Evolutionary conservation across 2,113 vertebrate genomes (phyloP).

Genomic region (Synodontis membranacea): DNA sequence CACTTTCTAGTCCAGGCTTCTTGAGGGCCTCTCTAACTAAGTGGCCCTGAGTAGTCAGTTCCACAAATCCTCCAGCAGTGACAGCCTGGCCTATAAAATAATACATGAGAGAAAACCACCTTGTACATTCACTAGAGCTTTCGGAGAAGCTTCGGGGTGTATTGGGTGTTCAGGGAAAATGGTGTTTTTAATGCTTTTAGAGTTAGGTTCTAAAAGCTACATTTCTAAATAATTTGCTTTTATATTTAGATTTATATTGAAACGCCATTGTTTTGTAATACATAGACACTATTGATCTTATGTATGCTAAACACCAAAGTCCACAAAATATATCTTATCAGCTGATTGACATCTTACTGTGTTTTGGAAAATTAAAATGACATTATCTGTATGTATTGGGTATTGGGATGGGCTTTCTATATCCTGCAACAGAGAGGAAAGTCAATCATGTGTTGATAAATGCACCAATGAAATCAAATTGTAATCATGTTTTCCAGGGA

Average conservation of each 20-base stretch:
- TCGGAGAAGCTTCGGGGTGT: background rate
- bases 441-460: background rate
- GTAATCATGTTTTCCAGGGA: background rate
- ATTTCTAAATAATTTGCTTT: background rate
- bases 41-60: background rate
- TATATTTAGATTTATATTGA: too few relatives aligned
- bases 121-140: background rate
- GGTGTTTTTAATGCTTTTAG: background rate
- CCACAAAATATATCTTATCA: background rate
- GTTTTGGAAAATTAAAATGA: background rate
- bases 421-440: background rate
- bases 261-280: background rate
- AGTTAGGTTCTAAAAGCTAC: background rate
- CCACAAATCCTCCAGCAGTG: background rate
- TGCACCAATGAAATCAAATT: background rate
- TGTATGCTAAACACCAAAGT: background rate
- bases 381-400: background rate
- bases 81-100: conserved; percentile 3
- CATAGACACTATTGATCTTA: background rate
- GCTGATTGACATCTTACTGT: background rate
- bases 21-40: background rate
- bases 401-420: background rate
- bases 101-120: conserved; percentile 5
- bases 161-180: background rate
- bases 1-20: background rate